Evolutionary conservation across 2,113 vertebrate genomes (phyloP).

Genomic region (Macrotus californicus): DNA sequence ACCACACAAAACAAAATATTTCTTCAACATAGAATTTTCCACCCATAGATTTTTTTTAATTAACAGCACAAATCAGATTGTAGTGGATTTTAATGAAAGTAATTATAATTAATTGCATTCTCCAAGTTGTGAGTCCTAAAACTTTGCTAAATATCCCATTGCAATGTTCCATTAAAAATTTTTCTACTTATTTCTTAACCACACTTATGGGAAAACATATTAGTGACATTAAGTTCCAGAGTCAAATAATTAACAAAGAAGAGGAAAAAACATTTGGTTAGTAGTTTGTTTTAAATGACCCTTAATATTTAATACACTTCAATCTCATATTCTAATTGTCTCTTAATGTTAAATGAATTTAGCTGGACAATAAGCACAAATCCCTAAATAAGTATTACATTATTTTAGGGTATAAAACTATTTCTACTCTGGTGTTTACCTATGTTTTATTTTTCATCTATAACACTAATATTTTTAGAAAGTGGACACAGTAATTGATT

Average conservation of each 20-base stretch:
- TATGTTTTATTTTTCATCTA: constrained; percentile 15
- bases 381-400: not conserved
- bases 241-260: constrained; percentile 43
- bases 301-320: constrained; percentile 53
- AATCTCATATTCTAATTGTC: constrained; percentile 53
- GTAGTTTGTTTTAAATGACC: constrained; percentile 21
- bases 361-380: not conserved
- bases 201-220: constrained; percentile 53
- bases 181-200: constrained; percentile 47
- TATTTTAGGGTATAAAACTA: not conserved
- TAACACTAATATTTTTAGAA: not conserved
- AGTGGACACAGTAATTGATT: not conserved
- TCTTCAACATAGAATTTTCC: constrained; percentile 37
- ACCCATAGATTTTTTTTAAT: constrained; percentile 40
- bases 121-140: constrained; percentile 42
- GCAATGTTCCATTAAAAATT: constrained; percentile 30
- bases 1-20: constrained; percentile 52
- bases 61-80: constrained; percentile 49
- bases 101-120: constrained; percentile 59
- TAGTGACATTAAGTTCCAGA: constrained; percentile 58
- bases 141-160: constrained; percentile 50
- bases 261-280: constrained; percentile 16
- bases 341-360: constrained; percentile 53
- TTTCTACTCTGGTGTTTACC: constrained; percentile 20
- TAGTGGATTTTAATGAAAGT: constrained; percentile 38